Conservation (phyloP, 2,888 invertebrate species). For the Caenorhabditis sinica region DNA sequence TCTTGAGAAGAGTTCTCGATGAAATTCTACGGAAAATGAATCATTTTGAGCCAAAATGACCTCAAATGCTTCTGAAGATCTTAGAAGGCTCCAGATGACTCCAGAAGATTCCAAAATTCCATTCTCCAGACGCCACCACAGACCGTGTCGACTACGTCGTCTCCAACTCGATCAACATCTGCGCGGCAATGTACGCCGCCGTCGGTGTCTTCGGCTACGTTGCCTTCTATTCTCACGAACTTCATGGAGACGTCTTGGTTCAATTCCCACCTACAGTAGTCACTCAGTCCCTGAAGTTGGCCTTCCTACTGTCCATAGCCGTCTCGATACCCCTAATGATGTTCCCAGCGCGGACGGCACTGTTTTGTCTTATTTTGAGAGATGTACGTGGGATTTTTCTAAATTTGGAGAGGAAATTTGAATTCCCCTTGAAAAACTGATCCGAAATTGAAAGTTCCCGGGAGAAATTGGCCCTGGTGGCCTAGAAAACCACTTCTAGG, state of each 20-base stretch:
- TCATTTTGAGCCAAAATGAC: too few relatives aligned
- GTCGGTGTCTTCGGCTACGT: slow-evolving; percentile 87
- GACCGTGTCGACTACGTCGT: slow-evolving; percentile 91
- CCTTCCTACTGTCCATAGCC: slow-evolving; percentile 95
- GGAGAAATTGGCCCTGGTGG: too few relatives aligned
- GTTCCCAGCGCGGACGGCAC: slow-evolving; percentile 95
- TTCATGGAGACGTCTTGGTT: slow-evolving; percentile 92
- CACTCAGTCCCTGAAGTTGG: slow-evolving; percentile 94
- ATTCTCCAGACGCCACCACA: slow-evolving; percentile 83
- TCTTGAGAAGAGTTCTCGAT: too few relatives aligned
- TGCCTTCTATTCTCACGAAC: slow-evolving; percentile 88
- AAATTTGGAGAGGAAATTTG: background rate
- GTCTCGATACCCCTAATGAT: slow-evolving; percentile 97
- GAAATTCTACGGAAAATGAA: too few relatives aligned
- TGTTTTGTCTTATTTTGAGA: slow-evolving; percentile 90
- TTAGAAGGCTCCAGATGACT: background rate
- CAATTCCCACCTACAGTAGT: slow-evolving; percentile 87
- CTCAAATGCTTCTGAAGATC: too few relatives aligned
- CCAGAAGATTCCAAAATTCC: background rate
- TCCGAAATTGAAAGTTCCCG: too few relatives aligned
- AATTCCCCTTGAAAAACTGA: background rate
- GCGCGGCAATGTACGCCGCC: slow-evolving; percentile 88
- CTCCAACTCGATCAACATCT: slow-evolving; percentile 93
- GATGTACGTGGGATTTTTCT: slow-evolving; percentile 36
- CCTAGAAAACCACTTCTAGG: too few relatives aligned